These are phyloP conservation scores for Callorhinus ursinus DNA, from an alignment of 2,113 vertebrate species.

Conservation along the genomic window DNA sequence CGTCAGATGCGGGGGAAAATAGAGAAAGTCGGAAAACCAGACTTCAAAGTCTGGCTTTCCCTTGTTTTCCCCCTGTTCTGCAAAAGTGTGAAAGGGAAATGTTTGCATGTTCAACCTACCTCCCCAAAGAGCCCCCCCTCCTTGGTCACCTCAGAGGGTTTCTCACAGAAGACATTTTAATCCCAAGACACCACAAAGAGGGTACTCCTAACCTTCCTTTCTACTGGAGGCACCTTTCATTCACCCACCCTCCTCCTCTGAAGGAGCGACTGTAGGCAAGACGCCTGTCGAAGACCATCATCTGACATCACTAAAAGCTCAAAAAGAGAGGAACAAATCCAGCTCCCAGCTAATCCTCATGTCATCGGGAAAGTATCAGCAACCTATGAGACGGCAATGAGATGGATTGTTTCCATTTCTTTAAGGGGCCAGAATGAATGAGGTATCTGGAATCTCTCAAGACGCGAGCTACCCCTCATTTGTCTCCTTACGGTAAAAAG, in stretches of 20 bases:
- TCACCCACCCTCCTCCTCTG: neutral
- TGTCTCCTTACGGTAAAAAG: constrained; percentile 25
- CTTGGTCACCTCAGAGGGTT: neutral
- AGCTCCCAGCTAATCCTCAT: neutral
- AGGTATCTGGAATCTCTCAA: constrained; percentile 33
- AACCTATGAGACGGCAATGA: neutral
- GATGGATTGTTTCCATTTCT: too few relatives aligned
- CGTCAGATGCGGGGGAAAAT: neutral
- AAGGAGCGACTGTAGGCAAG: constrained; percentile 20
- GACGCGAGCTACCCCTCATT: neutral
- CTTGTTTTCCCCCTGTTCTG: constrained; percentile 19
- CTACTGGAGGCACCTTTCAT: neutral
- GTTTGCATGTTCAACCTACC: neutral
- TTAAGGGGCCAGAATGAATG: constrained; percentile 6
- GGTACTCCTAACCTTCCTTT: neutral
- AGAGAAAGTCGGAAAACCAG: constrained; percentile 8
- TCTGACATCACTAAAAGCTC: constrained; percentile 23
- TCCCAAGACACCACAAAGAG: constrained; percentile 1
- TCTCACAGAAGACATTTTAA: neutral
- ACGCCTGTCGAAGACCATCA: neutral
- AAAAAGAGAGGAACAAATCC: neutral
- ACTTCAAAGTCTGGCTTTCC: constrained; percentile 6
- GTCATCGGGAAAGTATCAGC: constrained; percentile 28
- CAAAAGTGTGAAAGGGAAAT: neutral
- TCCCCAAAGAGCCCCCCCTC: neutral